Percentiles rank a stretch among this genome's conserved stretches.
phyloP scores from a whole-genome alignment of 2,113 vertebrate species.

The Catagonus wagneri region DNA sequence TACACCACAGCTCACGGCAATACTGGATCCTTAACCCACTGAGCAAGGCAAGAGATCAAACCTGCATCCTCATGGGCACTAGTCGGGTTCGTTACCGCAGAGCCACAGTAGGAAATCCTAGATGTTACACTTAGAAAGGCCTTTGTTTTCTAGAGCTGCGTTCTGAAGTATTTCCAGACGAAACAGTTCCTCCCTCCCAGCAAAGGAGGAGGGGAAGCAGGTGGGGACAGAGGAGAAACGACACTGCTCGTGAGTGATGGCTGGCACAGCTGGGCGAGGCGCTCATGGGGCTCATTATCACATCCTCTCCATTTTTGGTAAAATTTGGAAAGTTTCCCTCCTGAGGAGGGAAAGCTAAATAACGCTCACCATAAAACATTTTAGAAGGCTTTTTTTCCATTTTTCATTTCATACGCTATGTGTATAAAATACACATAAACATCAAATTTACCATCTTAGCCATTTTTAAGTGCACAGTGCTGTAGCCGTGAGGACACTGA shows the following conservation, averaged over 20 bases:
- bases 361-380: neutral
- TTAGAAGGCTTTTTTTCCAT: no score
- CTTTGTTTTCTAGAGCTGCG: neutral
- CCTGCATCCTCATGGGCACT: no score
- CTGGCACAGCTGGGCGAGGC: accelerated
- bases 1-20: no score
- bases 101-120: no score
- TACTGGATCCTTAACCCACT: no score
- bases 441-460: neutral
- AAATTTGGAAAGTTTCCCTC: neutral
- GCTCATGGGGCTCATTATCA: accelerated
- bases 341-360: neutral
- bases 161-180: neutral
- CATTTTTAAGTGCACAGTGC: neutral
- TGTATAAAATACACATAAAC: neutral
- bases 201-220: neutral
- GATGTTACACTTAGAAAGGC: neutral
- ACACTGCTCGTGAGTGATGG: accelerated
- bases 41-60: no score
- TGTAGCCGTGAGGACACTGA: accelerated
- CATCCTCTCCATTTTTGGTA: neutral
- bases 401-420: neutral
- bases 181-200: neutral
- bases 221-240: neutral
- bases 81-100: no score